Evolutionary conservation across 2,113 vertebrate genomes (phyloP).

Genomic region (Melanotaenia duboulayi): DNA sequence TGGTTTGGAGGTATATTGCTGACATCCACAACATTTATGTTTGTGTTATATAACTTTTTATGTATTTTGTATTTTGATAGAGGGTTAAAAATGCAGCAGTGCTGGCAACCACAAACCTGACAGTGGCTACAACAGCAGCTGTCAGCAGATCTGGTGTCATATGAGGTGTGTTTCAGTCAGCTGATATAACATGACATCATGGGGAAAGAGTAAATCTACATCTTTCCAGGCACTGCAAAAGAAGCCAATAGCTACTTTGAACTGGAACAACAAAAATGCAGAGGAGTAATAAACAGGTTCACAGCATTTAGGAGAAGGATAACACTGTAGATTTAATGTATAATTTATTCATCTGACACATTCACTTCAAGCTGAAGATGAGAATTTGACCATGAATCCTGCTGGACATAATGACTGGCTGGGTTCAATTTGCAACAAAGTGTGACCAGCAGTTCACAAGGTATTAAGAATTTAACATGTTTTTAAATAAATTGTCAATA

Average conservation of each 20-base stretch:
- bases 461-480: no score
- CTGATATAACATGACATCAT: slow-evolving; percentile 67
- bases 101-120: neutral
- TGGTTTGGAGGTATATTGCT: neutral
- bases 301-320: neutral
- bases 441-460: no score
- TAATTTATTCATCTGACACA: no score
- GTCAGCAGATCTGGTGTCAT: slow-evolving; percentile 27
- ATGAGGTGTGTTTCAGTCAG: slow-evolving; percentile 54
- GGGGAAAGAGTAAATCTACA: slow-evolving; percentile 21
- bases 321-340: neutral
- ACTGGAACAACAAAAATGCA: slow-evolving; percentile 11
- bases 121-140: slow-evolving; percentile 21
- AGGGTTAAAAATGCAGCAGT: slow-evolving; percentile 8
- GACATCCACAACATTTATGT: neutral
- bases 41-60: neutral
- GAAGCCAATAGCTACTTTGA: slow-evolving; percentile 10
- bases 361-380: no score
- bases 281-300: neutral
- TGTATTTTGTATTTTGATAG: neutral
- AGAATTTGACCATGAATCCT: no score
- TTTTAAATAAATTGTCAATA: no score
- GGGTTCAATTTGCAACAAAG: no score
- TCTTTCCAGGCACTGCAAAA: slow-evolving; percentile 32
- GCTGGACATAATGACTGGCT: no score